These are phyloP conservation scores for Chrysina gloriosa DNA, from an alignment of 2,888 invertebrate genomes.

Conservation along the genomic window DNA sequence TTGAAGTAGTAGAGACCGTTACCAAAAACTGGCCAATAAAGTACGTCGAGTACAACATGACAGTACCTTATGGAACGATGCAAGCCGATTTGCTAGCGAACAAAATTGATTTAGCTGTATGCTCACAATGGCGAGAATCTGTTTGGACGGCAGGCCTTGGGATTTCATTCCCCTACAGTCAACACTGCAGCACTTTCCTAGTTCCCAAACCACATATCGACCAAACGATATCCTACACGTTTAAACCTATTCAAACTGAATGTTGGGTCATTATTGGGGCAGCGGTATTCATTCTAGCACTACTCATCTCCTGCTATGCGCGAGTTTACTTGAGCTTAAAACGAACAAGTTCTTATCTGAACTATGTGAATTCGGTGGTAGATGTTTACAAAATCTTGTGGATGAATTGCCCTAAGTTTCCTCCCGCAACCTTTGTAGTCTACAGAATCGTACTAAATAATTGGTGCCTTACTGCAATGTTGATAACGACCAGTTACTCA, in stretches of 20 bases:
- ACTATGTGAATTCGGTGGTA: conserved; percentile 12
- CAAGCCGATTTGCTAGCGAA: conserved; percentile 24
- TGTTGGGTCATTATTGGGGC: conserved; percentile 24
- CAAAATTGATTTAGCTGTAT: conserved; percentile 32
- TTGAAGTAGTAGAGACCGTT: conserved; percentile 22
- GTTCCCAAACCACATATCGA: conserved; percentile 46
- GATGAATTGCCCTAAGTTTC: conserved; percentile 26
- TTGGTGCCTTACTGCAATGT: conserved; percentile 39
- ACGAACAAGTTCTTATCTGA: conserved; percentile 10
- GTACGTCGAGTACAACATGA: conserved; percentile 5
- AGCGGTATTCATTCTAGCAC: conserved; percentile 9
- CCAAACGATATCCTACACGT: conserved; percentile 32
- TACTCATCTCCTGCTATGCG: conserved; percentile 15
- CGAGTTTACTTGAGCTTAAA: conserved; percentile 27
- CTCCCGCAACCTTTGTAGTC: conserved; percentile 12
- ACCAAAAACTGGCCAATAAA: conserved; percentile 30
- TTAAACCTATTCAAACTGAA: conserved; percentile 25
- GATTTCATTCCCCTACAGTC: conserved; percentile 44
- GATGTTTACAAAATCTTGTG: conserved; percentile 26
- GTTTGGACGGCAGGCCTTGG: neutral
- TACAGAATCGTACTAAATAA: conserved; percentile 32
- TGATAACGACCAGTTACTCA: conserved; percentile 39
- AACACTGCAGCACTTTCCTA: conserved; percentile 47
- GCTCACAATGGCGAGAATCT: conserved; percentile 35
- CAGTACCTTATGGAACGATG: conserved; percentile 1